Evolutionary conservation across 2,113 vertebrate species (phyloP).

Genomic region (Atherinomorus stipes): DNA sequence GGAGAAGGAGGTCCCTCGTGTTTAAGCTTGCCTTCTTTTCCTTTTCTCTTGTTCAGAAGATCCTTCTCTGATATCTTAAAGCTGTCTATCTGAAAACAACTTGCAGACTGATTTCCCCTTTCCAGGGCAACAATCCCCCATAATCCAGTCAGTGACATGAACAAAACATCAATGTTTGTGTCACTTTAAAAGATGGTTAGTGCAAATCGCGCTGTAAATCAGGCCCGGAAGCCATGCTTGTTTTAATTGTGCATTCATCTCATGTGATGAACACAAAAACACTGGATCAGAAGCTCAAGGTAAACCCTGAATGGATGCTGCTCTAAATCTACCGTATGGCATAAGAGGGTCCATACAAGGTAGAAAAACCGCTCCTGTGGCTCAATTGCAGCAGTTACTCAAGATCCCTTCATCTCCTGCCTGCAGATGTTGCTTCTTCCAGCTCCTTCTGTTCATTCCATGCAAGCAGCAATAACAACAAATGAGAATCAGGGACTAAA

Average conservation of each 20-base stretch:
- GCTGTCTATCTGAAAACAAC: conserved; percentile 30
- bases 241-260: conserved; percentile 33
- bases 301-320: conserved; percentile 39
- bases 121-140: conserved; percentile 15
- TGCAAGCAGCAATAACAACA: conserved; percentile 13
- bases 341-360: not conserved
- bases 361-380: not conserved
- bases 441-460: conserved; percentile 1
- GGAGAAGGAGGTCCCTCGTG: not conserved
- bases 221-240: not conserved
- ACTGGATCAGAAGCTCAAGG: conserved; percentile 30
- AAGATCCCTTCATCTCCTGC: conserved; percentile 37
- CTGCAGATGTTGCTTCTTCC: conserved; percentile 2
- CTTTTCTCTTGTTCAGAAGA: not conserved
- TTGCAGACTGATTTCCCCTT: conserved; percentile 42
- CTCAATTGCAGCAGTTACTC: conserved; percentile 31
- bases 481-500: not conserved
- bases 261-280: conserved; percentile 8
- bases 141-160: conserved; percentile 49
- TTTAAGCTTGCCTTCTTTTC: conserved; percentile 19
- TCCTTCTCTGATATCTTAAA: conserved; percentile 3
- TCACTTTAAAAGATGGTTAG: conserved; percentile 11
- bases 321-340: conserved; percentile 36
- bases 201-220: conserved; percentile 31
- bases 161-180: conserved; percentile 27